A percentile compares a stretch with the other conserved stretches of the same genome.
phyloP scores from a whole-genome alignment of 92 coral and sea anemone species.

The Bergia puertoricense region DNA sequence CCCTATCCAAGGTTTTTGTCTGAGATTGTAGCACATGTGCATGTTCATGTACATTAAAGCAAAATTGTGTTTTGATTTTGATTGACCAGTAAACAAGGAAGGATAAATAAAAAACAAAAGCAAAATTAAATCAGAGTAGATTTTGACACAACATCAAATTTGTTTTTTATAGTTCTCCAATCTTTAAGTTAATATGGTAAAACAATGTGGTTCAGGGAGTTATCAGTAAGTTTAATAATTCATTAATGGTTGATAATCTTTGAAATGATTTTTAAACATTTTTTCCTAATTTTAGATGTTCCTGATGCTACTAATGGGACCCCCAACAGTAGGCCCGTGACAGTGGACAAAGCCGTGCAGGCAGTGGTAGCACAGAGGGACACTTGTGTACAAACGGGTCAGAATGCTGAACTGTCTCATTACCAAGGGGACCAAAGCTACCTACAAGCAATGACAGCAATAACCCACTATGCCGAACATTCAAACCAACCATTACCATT shows the following conservation, averaged over 20 bases:
- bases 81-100: not conserved
- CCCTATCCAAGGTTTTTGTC: too few relatives aligned
- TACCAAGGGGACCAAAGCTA: conserved; percentile 14
- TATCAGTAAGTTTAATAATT: too few relatives aligned
- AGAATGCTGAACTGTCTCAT: not conserved
- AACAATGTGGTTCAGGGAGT: too few relatives aligned
- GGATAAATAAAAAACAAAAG: too few relatives aligned
- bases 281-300: conserved; percentile 34
- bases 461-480: conserved; percentile 36
- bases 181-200: too few relatives aligned
- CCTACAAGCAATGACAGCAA: conserved; percentile 24
- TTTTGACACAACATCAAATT: too few relatives aligned
- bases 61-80: not conserved
- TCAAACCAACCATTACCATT: conserved; percentile 8
- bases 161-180: too few relatives aligned
- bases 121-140: too few relatives aligned
- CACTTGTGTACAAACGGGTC: conserved; percentile 48
- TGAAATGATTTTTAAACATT: not conserved
- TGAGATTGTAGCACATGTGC: too few relatives aligned
- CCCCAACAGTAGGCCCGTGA: conserved; percentile 4
- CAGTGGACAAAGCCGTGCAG: conserved; percentile 42
- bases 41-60: too few relatives aligned
- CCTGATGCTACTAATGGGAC: conserved; percentile 50
- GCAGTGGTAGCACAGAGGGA: conserved; percentile 41
- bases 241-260: too few relatives aligned